phyloP scores from a whole-genome alignment of 2,888 invertebrate genomes.

The Corbicula japonica region DNA sequence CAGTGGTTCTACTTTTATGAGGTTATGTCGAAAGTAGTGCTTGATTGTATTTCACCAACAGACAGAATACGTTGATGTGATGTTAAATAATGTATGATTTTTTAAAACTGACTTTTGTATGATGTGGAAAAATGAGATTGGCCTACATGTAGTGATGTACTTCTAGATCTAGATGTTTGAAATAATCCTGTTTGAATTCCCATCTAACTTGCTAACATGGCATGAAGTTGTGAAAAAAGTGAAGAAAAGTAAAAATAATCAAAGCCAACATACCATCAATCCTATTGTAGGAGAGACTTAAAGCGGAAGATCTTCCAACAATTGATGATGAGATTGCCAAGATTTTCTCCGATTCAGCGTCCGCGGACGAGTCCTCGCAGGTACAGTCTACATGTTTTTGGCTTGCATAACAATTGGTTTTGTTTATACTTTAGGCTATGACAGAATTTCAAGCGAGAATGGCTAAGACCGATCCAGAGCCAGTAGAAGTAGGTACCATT shows the following conservation, averaged over 20 bases:
- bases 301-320: constrained; percentile 79
- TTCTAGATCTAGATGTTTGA: no score
- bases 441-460: constrained; percentile 48
- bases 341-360: constrained; percentile 79
- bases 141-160: no score
- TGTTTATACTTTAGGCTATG: constrained; percentile 56
- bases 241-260: no score
- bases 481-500: constrained; percentile 48
- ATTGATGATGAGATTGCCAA: constrained; percentile 85
- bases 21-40: no score
- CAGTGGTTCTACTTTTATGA: no score
- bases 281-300: constrained; percentile 53
- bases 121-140: no score
- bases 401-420: constrained; percentile 33
- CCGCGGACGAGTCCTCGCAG: constrained; percentile 21
- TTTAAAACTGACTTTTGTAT: no score
- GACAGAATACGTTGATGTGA: no score
- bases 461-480: constrained; percentile 41
- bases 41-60: no score
- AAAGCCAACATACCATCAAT: constrained; percentile 30
- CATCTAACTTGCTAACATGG: constrained; percentile 12
- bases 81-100: no score
- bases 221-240: constrained; percentile 3
- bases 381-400: constrained; percentile 35
- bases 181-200: no score